These are phyloP conservation scores for Ruditapes philippinarum DNA, from an alignment of 1,140 invertebrate genomes.

Conservation along the genomic window DNA sequence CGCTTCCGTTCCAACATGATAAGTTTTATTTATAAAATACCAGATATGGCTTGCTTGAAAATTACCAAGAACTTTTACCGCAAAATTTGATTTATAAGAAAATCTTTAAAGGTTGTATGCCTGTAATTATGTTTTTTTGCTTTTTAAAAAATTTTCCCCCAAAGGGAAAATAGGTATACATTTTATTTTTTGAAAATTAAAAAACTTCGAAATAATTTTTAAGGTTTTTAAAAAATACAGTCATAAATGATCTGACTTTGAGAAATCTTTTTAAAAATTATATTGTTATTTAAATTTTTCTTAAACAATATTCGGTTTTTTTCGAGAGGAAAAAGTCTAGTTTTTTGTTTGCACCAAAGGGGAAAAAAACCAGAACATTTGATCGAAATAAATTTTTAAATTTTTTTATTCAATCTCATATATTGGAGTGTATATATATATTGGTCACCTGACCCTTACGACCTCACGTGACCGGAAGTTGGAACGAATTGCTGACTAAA, in stretches of 20 bases:
- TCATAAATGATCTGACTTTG: not conserved
- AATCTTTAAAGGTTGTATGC: no score
- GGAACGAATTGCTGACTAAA: no score
- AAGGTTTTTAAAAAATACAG: not conserved
- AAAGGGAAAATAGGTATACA: no score
- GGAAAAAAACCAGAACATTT: constrained; percentile 56
- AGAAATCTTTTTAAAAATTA: not conserved
- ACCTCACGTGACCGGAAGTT: no score
- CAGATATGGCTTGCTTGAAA: no score
- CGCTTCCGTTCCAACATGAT: no score
- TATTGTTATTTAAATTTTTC: not conserved
- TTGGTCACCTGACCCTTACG: constrained; percentile 51
- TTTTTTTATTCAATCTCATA: constrained; percentile 92
- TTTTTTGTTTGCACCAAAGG: constrained; percentile 35
- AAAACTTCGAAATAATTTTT: not conserved
- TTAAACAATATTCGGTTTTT: not conserved
- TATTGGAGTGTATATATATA: constrained; percentile 69
- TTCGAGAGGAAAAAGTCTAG: not conserved
- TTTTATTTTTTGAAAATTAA: not conserved
- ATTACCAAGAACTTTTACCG: no score
- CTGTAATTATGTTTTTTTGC: no score
- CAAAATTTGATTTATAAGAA: no score
- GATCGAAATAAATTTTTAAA: constrained; percentile 86
- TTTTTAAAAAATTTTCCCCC: no score
- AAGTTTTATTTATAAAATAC: no score